Percentiles rank a stretch among this genome's conserved stretches.
phyloP scores from a whole-genome alignment of 2,888 invertebrate genomes.

The Ormyrus thymus region DNA sequence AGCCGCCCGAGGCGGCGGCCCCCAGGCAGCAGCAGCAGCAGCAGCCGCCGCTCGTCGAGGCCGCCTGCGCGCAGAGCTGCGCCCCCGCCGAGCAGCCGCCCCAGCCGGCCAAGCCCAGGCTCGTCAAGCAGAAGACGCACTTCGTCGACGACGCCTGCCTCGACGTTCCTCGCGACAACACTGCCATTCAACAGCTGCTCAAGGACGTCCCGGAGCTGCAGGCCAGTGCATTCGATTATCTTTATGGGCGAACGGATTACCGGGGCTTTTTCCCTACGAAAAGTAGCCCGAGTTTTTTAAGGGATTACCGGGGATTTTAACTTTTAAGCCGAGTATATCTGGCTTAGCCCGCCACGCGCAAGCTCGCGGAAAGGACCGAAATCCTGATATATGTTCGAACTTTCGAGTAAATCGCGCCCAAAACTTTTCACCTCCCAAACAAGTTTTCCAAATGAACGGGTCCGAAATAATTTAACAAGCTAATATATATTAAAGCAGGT shows the following conservation, averaged over 20 bases:
- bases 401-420: no score
- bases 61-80: slow-evolving; percentile 50
- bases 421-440: no score
- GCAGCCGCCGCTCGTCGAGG: slow-evolving; percentile 17
- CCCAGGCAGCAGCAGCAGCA: slow-evolving; percentile 33
- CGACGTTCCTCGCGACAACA: slow-evolving; percentile 63
- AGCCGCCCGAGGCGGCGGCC: slow-evolving; percentile 23
- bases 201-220: slow-evolving; percentile 78
- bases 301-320: no score
- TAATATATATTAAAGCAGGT: neutral
- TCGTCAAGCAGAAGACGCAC: slow-evolving; percentile 91
- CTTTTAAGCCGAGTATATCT: no score
- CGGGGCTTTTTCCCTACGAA: no score
- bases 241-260: neutral
- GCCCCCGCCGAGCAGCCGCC: slow-evolving; percentile 35
- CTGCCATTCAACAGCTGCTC: slow-evolving; percentile 78
- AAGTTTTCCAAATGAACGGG: no score
- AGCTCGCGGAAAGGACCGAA: no score
- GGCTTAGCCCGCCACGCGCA: no score
- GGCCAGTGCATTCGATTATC: slow-evolving; percentile 55
- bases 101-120: slow-evolving; percentile 78
- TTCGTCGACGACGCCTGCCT: slow-evolving; percentile 79
- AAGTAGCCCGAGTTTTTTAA: no score
- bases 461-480: no score
- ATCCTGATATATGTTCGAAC: no score